Base-by-base conservation (phyloP, 2,888 invertebrate genomes). In the Eudemis profundana region DNA sequence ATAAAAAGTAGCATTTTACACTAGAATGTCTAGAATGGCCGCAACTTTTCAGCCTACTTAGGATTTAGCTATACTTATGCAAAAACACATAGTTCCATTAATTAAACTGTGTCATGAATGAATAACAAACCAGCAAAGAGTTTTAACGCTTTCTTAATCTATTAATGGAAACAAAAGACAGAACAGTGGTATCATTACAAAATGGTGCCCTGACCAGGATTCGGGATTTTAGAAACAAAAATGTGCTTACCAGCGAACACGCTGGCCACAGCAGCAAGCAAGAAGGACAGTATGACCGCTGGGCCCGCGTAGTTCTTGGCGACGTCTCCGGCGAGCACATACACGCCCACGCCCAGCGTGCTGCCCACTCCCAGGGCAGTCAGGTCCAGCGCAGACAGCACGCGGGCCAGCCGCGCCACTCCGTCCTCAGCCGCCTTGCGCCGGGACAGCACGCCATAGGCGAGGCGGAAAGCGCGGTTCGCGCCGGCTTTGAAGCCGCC, bases 251-350 rank as follows among this genome's bases (percentile, higher is more conserved):
- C 97, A 76, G 98, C 97, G 82, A 98, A 95, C 56, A 97, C 94
- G 12, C 97, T 97, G n/a, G 97, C 97, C 4, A 98, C 85, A 0
- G 97, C 98, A 0, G 98, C 98, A 59, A 98, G 93, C n/a, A 97
- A 89, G 78, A 98, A 98, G 1, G 97, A 97, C 17, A 98, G 82
- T 27, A 96, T 93, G 0, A 98, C 97, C 0, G 97, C 96, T 0
- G 98, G 98, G 0, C 98, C 98, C 0, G 97, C 96, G 57, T 94
- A 94, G 67, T 93, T 93, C 84, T 95, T 96, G 4, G 97, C 96
- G 1, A 97, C 97, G 68, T 96, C 94, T 0, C 97, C 97, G 21
- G 97, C 97, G 59, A 98, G 84, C 19, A 98, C 97, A 80, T 98
- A 98, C 42, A 98, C 96, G 0, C 98, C 98, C 2, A 98, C 97